phyloP scores from a whole-genome alignment of 1,140 invertebrate genomes.

The Tyrophagus putrescentiae region DNA sequence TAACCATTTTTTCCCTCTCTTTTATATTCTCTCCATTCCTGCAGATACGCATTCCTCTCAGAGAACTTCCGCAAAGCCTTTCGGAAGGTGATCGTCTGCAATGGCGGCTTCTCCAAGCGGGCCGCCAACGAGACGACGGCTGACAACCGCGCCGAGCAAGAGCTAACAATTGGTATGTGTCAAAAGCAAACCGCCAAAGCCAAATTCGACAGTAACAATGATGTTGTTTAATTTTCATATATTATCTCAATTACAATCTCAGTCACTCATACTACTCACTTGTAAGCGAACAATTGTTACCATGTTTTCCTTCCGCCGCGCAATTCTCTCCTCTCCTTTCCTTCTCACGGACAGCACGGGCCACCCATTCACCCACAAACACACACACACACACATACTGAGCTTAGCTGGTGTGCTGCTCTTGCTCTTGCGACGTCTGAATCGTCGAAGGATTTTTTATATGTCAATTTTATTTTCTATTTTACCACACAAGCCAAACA shows the following conservation, averaged over 20 bases:
- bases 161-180: slow-evolving; percentile 32
- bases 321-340: no score
- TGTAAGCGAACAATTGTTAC: no score
- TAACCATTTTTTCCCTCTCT: not conserved
- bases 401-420: not conserved
- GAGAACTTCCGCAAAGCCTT: slow-evolving; percentile 74
- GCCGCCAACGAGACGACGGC: not conserved
- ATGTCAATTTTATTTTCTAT: not conserved
- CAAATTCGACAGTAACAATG: slow-evolving; percentile 11
- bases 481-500: not conserved
- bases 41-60: slow-evolving; percentile 65
- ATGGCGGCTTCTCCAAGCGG: not conserved
- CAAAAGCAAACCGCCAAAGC: slow-evolving; percentile 23
- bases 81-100: slow-evolving; percentile 42
- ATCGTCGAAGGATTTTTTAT: no score
- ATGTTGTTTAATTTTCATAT: not conserved
- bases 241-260: not conserved
- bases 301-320: no score
- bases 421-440: no score
- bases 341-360: no score
- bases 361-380: no score
- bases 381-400: not conserved
- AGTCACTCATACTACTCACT: no score
- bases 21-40: not conserved
- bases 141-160: slow-evolving; percentile 4